phyloP scores from a whole-genome alignment of 2,113 vertebrate species.

The Acrocephalus arundinaceus region DNA sequence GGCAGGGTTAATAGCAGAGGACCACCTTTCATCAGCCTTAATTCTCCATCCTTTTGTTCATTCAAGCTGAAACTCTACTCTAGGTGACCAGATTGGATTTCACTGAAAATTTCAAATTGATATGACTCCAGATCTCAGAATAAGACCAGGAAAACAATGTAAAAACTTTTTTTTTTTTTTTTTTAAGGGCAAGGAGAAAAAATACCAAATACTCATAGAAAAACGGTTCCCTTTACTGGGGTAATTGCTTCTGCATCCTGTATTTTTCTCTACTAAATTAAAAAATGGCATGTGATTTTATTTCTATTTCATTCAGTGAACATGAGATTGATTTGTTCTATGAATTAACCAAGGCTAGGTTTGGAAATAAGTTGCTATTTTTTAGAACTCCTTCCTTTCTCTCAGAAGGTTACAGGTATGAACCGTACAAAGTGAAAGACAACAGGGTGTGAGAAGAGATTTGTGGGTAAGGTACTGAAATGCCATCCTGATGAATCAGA shows the following conservation, averaged over 20 bases:
- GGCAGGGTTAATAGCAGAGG: background rate
- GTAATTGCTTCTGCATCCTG: background rate
- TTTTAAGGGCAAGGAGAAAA: background rate
- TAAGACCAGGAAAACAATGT: background rate
- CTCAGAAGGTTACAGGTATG: background rate
- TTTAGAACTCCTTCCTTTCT: background rate
- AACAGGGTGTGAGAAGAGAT: background rate
- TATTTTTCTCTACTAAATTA: background rate
- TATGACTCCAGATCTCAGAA: background rate
- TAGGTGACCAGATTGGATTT: background rate
- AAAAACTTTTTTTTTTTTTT: background rate
- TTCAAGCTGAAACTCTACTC: background rate
- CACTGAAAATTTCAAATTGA: background rate
- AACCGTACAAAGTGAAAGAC: background rate
- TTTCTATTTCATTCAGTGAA: background rate
- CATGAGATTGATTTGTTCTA: background rate
- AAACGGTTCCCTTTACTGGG: background rate
- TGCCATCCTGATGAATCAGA: background rate
- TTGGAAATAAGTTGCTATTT: background rate
- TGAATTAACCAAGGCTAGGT: background rate
- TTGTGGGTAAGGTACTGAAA: background rate
- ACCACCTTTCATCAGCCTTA: background rate
- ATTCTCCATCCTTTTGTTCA: background rate
- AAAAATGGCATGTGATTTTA: background rate
- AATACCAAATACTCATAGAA: background rate